Evolutionary conservation across 2,888 invertebrate genomes (phyloP), one percentile per base, ranked within the genome.

Genomic region (Halictus ligatus): DNA sequence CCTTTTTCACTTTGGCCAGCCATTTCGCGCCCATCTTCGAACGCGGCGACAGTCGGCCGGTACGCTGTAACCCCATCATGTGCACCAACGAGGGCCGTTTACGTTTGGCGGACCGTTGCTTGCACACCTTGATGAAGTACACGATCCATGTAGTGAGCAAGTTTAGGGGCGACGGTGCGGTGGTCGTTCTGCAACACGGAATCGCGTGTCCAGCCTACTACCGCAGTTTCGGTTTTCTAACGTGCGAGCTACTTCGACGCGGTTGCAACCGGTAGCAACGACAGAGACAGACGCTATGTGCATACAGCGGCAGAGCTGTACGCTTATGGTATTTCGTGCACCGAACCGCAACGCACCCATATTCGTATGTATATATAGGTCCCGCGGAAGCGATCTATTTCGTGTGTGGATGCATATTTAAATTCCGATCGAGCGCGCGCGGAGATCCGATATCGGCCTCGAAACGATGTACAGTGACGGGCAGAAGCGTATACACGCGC

Each of bases 151-250:
- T 97, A 29, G 97, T 97, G 92, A 97, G 95, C 86, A 97, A 96
- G 92, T 97, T 98, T 80, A 98, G 95, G 0, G 97, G 97, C 18
- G 97, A 97, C 0, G 97, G 97, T 0, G 97, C 97, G 1, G 97
- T 97, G 5, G 97, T 97, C 4, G 97, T 97, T 92, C 96, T 95
- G 94, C 82, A 94, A 94, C 91, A 93, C 89, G 91, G 77, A 90
- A 90, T 84, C 83, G 91, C 77, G 88, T 88, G 86, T 85, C 88
- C 89, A 89, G 76, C 78, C 82, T 80, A 72, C 58, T 75, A 69
- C 87, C 90, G 80, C 48, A 77, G 84, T 78, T 80, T 77, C 76
- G 74, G 46, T 75, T 81, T 67, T 43, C n/a, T 43, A 43, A 43
- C 35, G 3, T 35, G 43, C 6, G 29, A 6, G 35, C 69, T 78